These are phyloP conservation scores for Chrysolophus pictus DNA, from an alignment of 2,797 vertebrate genomes.

Conservation along the genomic window DNA sequence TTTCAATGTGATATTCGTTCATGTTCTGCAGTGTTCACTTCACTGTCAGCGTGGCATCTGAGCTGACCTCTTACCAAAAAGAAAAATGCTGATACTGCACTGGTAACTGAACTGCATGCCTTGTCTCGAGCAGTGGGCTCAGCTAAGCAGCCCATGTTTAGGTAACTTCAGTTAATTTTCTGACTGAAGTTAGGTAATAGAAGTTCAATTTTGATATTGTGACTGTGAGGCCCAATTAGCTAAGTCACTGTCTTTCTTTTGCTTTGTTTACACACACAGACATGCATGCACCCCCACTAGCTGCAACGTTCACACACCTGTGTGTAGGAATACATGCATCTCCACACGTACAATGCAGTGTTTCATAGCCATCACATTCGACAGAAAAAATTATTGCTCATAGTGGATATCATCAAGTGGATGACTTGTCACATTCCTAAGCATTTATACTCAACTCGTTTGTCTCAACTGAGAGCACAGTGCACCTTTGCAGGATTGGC, in stretches of 20 bases:
- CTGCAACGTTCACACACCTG: background rate
- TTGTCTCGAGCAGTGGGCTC: background rate
- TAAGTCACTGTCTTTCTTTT: background rate
- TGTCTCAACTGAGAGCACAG: constrained; percentile 15
- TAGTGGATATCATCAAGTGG: background rate
- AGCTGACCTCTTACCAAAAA: background rate
- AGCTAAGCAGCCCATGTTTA: background rate
- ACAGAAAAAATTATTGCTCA: background rate
- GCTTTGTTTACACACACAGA: background rate
- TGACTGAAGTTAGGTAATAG: background rate
- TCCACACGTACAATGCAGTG: background rate
- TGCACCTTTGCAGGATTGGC: constrained; percentile 21
- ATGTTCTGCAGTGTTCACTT: background rate
- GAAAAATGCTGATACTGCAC: background rate
- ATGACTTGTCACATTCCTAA: constrained; percentile 14
- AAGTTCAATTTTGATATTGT: background rate
- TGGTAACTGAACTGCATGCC: accelerated
- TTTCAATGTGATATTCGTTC: background rate
- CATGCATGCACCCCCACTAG: accelerated
- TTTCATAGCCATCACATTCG: background rate
- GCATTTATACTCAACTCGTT: background rate
- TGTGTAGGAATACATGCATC: accelerated
- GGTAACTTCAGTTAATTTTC: background rate
- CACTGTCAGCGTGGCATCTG: background rate
- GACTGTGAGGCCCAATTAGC: background rate